phyloP scores from a whole-genome alignment of 2,888 invertebrate genomes.

The Galeruca laticollis region DNA sequence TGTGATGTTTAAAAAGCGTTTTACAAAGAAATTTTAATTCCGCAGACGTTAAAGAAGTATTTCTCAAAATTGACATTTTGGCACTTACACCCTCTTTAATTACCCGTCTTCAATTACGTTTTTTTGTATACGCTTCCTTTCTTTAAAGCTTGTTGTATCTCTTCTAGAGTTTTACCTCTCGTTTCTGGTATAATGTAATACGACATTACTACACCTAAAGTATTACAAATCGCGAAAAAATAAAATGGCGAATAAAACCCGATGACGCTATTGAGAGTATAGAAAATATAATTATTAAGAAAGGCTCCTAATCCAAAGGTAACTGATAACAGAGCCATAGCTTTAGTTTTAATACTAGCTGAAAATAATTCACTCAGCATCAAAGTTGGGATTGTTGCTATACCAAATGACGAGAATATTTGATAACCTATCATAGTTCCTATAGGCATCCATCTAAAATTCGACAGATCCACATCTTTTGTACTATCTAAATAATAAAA shows the following conservation, averaged over 20 bases:
- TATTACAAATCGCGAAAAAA: constrained; percentile 54
- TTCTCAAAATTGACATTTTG: too few species aligned
- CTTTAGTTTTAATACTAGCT: constrained; percentile 54
- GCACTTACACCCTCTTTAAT: too few species aligned
- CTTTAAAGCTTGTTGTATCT: constrained; percentile 57
- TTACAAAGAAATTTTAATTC: too few species aligned
- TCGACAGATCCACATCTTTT: constrained; percentile 43
- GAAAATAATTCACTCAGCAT: constrained; percentile 55
- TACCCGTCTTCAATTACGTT: background rate
- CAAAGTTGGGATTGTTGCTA: constrained; percentile 54
- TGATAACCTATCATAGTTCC: constrained; percentile 51
- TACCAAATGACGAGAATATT: constrained; percentile 44
- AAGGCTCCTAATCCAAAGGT: constrained; percentile 52
- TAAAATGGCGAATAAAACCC: constrained; percentile 56
- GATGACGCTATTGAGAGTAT: constrained; percentile 51
- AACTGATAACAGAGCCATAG: constrained; percentile 51
- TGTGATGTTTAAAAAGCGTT: too few species aligned
- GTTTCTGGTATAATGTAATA: constrained; percentile 59
- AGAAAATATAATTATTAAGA: constrained; percentile 55
- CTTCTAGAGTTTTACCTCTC: constrained; percentile 59
- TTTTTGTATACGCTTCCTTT: background rate
- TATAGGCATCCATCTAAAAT: constrained; percentile 55
- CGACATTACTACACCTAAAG: constrained; percentile 50
- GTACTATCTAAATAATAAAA: constrained; percentile 56
- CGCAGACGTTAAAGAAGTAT: too few species aligned